These are phyloP conservation scores for Heterotis niloticus DNA, from an alignment of 2,113 vertebrate genomes.

Conservation along the genomic window DNA sequence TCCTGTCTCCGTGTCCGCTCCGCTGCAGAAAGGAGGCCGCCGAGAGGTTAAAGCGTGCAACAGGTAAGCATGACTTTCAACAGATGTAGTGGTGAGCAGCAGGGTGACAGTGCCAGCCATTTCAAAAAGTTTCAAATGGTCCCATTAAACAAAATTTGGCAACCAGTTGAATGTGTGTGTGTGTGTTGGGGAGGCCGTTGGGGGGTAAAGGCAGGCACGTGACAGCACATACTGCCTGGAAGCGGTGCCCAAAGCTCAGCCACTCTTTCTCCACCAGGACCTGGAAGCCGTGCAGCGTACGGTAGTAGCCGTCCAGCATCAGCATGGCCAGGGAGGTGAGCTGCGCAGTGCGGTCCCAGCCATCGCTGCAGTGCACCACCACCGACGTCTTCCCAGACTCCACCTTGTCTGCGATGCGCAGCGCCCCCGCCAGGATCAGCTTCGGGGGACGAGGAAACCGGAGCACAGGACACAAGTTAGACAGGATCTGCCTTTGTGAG, in stretches of 20 bases:
- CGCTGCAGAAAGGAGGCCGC: conserved; percentile 64
- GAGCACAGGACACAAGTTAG: background rate
- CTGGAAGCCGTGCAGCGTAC: conserved; percentile 88
- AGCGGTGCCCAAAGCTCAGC: conserved; percentile 92
- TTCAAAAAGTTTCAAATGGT: background rate
- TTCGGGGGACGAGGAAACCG: conserved; percentile 37
- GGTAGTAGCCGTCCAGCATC: conserved; percentile 87
- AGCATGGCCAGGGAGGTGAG: conserved; percentile 91
- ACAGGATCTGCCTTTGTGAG: no score
- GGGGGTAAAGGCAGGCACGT: background rate
- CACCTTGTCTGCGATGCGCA: conserved; percentile 90
- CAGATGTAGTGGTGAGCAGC: background rate
- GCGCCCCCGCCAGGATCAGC: conserved; percentile 89
- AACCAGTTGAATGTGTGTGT: background rate
- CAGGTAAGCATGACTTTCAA: no score
- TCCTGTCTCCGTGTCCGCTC: conserved; percentile 92
- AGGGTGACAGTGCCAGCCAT: background rate
- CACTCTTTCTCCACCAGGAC: conserved; percentile 94
- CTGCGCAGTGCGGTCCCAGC: conserved; percentile 92
- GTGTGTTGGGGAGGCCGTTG: no score
- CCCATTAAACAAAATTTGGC: background rate
- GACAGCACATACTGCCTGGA: conserved; percentile 75
- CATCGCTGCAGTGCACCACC: conserved; percentile 93
- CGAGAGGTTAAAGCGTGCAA: background rate
- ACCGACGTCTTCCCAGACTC: conserved; percentile 93